Conservation (phyloP, 2,113 vertebrate species). For the Rhodinocichla rosea region DNA sequence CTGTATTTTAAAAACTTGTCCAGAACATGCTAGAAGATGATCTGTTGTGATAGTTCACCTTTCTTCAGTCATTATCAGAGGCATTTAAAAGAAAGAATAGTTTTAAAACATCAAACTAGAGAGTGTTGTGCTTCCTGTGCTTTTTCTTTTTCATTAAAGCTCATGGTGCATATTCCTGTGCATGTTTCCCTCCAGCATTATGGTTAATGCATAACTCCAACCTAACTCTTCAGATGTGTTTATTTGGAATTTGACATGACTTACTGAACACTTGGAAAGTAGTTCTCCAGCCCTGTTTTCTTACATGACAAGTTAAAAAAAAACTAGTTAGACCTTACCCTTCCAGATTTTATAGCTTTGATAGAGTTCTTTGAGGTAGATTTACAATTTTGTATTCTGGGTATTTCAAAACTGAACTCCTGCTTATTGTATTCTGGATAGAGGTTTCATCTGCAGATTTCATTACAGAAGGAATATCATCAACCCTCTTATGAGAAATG, state of each 20-base stretch:
- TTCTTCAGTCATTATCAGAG: background rate
- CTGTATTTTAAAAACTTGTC: background rate
- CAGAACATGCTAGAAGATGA: background rate
- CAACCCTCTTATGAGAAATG: background rate
- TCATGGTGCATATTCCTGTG: background rate
- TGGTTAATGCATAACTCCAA: background rate
- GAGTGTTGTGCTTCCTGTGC: background rate
- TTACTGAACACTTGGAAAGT: background rate
- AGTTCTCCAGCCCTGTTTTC: background rate
- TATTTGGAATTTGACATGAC: background rate
- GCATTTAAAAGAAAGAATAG: background rate
- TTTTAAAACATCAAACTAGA: background rate
- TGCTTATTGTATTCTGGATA: background rate
- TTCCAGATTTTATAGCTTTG: background rate
- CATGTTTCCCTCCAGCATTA: background rate
- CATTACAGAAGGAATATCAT: background rate
- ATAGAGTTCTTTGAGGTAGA: background rate
- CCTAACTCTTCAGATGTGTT: background rate
- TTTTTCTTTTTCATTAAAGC: background rate
- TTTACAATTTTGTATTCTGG: background rate
- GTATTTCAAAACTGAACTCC: background rate
- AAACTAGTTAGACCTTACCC: background rate
- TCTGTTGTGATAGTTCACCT: background rate
- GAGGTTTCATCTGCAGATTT: background rate
- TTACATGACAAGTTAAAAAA: background rate